A percentile compares a stretch with the other conserved stretches of the same genome.
Evolutionary conservation across 2,797 vertebrate genomes (phyloP).

Genomic region (Naso thynnoides): DNA sequence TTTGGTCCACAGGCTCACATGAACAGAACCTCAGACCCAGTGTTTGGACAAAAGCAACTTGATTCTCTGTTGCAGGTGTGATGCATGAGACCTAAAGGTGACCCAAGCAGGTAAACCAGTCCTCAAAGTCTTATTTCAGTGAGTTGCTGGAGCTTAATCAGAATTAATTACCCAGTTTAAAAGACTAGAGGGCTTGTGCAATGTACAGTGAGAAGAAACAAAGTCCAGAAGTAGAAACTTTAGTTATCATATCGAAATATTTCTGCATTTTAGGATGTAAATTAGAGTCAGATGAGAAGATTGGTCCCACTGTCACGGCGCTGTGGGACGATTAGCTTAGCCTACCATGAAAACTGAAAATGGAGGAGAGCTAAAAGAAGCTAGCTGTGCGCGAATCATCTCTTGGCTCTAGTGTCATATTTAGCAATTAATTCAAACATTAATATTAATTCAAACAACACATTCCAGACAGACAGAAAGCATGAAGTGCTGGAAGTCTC

Average conservation of each 20-base stretch:
- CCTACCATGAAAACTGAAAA: background rate
- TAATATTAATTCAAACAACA: too few species aligned
- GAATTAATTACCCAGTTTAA: constrained; percentile 15
- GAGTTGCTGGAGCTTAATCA: constrained; percentile 14
- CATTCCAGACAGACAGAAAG: too few species aligned
- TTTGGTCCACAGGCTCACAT: background rate
- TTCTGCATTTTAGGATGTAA: background rate
- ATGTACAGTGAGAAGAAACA: background rate
- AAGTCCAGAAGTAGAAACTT: background rate
- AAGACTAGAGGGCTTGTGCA: background rate
- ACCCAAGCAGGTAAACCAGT: constrained; percentile 21
- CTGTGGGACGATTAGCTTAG: background rate
- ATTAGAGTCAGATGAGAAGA: too few species aligned
- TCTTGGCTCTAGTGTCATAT: too few species aligned
- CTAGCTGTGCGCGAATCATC: too few species aligned
- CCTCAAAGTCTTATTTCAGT: constrained; percentile 11
- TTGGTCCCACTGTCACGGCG: too few species aligned
- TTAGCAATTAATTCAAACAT: too few species aligned
- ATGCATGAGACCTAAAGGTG: background rate
- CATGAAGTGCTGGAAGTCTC: too few species aligned
- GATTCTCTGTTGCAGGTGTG: background rate
- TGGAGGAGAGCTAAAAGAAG: too few species aligned
- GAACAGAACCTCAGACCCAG: background rate
- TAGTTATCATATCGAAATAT: background rate
- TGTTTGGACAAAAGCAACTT: background rate